Evolutionary conservation across 2,888 invertebrate genomes (phyloP), one percentile per base, ranked within the genome.

Genomic region (Bedellia somnulentella): DNA sequence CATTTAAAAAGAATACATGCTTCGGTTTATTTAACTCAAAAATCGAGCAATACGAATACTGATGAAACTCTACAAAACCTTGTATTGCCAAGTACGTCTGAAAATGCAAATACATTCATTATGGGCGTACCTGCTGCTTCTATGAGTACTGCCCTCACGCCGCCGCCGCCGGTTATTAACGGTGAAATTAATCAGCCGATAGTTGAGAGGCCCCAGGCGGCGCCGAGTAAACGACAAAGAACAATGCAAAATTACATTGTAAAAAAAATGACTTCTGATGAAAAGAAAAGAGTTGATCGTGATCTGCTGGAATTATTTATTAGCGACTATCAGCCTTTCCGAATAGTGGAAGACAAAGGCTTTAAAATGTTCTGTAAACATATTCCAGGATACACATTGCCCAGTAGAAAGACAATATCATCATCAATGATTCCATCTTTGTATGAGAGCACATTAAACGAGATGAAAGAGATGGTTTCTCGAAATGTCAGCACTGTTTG

Each of bases 351-450:
- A 34, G 42, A 46, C 33, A 32, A 38, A 10, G 23, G 38, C 1
- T 44, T 44, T 28, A 32, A 22, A 33, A 44, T 41, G 28, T 37
- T 40, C 24, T 30, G 27, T 8, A 17, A 36, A 1, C 43, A 40
- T 39, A 43, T 46, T 29, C 43, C 46, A 0, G 43, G 43, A 0
- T 44, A 44, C 29, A 8, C 33, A 11, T 27, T 40, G 4, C 44
- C 46, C 2, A 32, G 40, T 2, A 15, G 43, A n/a, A 46, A 43
- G 28, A 42, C 38, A 1, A 17, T 44, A 4, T 41, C 43, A 2
- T 33, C 38, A 27, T 27, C 31, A 6, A 12, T 12, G 3, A 10
- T 12, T 5, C 12, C 4, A 6, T 12, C 3, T 3, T 6, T 4
- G 3, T 23, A 23, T 23, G 15, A 13, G 5, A 12, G 5, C 4